Evolutionary conservation across 2,888 invertebrate genomes (phyloP), one percentile per base, ranked within the genome.

Genomic region (Meghimatium bilineatum): DNA sequence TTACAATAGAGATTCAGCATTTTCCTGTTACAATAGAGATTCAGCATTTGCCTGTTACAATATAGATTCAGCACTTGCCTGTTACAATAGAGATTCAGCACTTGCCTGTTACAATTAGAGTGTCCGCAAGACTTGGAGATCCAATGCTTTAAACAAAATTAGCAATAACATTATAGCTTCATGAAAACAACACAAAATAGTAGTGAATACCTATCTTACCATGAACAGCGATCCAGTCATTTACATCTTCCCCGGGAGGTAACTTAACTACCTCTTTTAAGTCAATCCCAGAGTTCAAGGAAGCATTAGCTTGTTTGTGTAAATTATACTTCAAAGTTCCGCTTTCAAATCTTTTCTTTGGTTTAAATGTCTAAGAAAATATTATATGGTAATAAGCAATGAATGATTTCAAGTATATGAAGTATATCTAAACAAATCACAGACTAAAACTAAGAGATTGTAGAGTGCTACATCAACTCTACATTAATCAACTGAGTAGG

Each of bases 191-290:
- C 44, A 23, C 17, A 44, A 36, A 44, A 44, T 1, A 78, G 1
- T 14, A 6, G 44, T 5, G 12, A 72, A 44, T 0, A 49, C 26
- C n/a, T 10, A 29, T 81, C 91, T 88, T 94, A 97, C 97, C 97
- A 94, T 98, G 97, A 8, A 98, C 97, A 32, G 97, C 97, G 66
- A 97, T 95, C 98, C 98, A 98, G 93, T 98, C 98, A 91, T 97
- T 97, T 80, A 96, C 93, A 93, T 97, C 96, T 94, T 98, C 97
- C 67, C 93, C 93, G 49, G 95, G 95, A 1, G 97, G 97, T 86
- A 98, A 94, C 91, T 96, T 96, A 0, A 98, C 98, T 1, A 96
- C 97, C 82, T 94, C 93, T 86, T 96, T 95, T 85, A 98, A 95
- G 94, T 98, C 97, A 85, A 97, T 96, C 6, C 97, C 97, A 3